phyloP scores from a whole-genome alignment of 1,140 invertebrate species.

The Sitodiplosis mosellana region DNA sequence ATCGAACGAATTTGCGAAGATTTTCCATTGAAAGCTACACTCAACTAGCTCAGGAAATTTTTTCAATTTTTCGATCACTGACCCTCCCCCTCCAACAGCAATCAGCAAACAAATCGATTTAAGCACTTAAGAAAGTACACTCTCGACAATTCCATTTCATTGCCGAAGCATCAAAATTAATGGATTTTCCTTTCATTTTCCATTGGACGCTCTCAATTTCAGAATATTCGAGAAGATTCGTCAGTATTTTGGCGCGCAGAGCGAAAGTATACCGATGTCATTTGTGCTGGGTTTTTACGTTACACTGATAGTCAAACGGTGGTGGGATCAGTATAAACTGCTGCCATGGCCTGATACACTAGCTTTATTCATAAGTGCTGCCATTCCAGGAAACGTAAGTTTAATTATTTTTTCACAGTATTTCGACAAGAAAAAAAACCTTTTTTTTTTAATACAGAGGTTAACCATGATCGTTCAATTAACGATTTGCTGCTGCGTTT shows the following conservation, averaged over 20 bases:
- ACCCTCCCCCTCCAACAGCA: too few species aligned
- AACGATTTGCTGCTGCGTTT: neutral
- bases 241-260: conserved; percentile 60
- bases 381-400: conserved; percentile 77
- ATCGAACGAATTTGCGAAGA: too few species aligned
- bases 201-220: neutral
- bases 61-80: too few species aligned
- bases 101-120: too few species aligned
- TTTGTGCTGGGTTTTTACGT: conserved; percentile 92
- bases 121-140: too few species aligned
- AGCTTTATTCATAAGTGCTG: conserved; percentile 74
- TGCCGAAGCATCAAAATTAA: too few species aligned
- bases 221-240: conserved; percentile 67
- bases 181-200: too few species aligned
- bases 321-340: conserved; percentile 83
- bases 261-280: conserved; percentile 75
- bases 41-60: too few species aligned
- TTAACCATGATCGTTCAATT: too few species aligned
- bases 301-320: conserved; percentile 71
- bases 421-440: too few species aligned
- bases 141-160: too few species aligned
- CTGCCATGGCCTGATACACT: conserved; percentile 81
- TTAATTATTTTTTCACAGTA: conserved; percentile 4
- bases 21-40: too few species aligned
- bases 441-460: neutral